These are phyloP conservation scores for Aythya fuligula DNA, from an alignment of 2,797 vertebrate genomes.

Conservation along the genomic window DNA sequence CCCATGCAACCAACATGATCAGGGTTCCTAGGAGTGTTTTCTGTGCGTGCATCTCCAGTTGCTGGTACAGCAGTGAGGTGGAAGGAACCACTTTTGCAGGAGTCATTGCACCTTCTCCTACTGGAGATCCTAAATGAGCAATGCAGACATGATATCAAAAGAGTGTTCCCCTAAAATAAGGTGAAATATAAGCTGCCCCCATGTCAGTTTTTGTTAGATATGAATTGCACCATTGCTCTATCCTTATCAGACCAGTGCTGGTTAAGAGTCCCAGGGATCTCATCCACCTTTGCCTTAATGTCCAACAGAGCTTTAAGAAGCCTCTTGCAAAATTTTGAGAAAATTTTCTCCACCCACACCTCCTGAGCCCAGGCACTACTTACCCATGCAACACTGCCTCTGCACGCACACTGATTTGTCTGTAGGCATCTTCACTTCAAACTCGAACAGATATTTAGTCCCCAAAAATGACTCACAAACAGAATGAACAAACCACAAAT, in stretches of 20 bases:
- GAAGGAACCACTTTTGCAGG: not conserved
- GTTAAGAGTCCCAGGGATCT: not conserved
- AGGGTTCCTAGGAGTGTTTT: not conserved
- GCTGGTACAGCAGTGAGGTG: not conserved
- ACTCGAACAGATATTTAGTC: not conserved
- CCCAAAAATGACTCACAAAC: not conserved
- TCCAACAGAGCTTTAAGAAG: not conserved
- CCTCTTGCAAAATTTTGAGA: not conserved
- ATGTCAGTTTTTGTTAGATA: not conserved
- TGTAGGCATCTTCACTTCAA: not conserved
- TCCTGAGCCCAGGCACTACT: not conserved
- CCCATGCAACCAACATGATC: not conserved
- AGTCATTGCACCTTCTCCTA: not conserved
- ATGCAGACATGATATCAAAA: not conserved
- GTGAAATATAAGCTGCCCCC: not conserved
- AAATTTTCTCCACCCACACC: not conserved
- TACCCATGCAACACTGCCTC: not conserved
- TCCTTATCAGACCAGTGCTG: not conserved
- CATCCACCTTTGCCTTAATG: not conserved
- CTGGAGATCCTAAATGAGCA: not conserved
- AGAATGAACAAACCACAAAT: not conserved
- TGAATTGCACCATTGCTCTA: not conserved
- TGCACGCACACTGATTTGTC: no score
- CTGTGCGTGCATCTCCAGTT: not conserved
- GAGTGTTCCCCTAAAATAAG: not conserved